Evolutionary conservation across 64 coral and sea anemone species (phyloP).

Genomic region (Montipora efflorescens): DNA sequence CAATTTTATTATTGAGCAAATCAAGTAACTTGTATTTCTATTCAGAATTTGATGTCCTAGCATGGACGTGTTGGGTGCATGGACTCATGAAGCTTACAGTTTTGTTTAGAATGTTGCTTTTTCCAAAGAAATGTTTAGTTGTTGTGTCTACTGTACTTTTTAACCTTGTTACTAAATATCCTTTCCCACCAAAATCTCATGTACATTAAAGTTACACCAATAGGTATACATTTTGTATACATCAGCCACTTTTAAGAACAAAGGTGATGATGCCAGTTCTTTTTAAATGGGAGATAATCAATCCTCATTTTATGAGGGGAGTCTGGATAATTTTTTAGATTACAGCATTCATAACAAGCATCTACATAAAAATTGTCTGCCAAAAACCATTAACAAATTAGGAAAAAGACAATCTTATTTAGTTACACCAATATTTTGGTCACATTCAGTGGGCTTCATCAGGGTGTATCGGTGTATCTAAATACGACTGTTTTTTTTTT

Average conservation of each 20-base stretch:
- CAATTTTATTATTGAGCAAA: background rate
- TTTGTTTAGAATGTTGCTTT: conserved; percentile 7
- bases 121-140: conserved; percentile 1
- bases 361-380: background rate
- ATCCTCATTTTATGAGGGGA: background rate
- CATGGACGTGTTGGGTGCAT: background rate
- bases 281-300: conserved; percentile 7
- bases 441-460: background rate
- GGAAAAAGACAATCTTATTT: conserved; percentile 1
- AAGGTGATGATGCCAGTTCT: conserved; percentile 1
- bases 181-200: conserved; percentile 1
- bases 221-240: conserved; percentile 7
- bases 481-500: background rate
- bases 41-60: conserved; percentile 6
- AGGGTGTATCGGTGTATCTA: conserved; percentile 5
- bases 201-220: background rate
- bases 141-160: conserved; percentile 6
- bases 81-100: background rate
- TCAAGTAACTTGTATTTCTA: background rate
- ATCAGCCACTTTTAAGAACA: conserved; percentile 1
- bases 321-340: conserved; percentile 1
- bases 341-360: conserved; percentile 1
- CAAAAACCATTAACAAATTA: conserved; percentile 5
- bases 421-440: conserved; percentile 7
- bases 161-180: conserved; percentile 1